Percentiles rank a stretch among this genome's conserved stretches.
Evolutionary conservation across 2,888 invertebrate genomes (phyloP).

Genomic region (Coelopa pilipes): DNA sequence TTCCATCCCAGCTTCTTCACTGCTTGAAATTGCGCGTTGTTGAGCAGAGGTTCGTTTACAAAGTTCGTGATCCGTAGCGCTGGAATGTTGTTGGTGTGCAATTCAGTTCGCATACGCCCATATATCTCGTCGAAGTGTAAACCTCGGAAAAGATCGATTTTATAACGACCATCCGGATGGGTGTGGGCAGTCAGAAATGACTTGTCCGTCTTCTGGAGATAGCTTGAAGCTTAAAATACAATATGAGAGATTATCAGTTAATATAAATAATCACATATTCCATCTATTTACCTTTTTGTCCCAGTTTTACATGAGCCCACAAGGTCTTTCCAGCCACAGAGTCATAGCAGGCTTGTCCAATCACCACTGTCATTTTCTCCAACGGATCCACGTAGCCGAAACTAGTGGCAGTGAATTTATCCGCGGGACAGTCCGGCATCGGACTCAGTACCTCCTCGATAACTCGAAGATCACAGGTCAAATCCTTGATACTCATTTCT

Average conservation of each 20-base stretch:
- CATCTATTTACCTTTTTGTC: constrained; percentile 37
- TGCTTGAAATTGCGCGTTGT: constrained; percentile 50
- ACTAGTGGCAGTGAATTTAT: constrained; percentile 44
- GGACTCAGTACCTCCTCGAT: constrained; percentile 52
- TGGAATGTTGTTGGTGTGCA: constrained; percentile 46
- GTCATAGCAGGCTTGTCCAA: constrained; percentile 56
- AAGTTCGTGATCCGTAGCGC: constrained; percentile 47
- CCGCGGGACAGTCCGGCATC: constrained; percentile 49
- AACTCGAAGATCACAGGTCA: constrained; percentile 53
- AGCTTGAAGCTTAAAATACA: constrained; percentile 35
- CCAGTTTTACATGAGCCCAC: constrained; percentile 52
- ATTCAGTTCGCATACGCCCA: constrained; percentile 44
- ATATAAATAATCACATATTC: background rate
- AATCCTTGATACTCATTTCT: constrained; percentile 41
- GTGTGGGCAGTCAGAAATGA: constrained; percentile 44
- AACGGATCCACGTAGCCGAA: constrained; percentile 55
- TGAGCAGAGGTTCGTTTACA: constrained; percentile 49
- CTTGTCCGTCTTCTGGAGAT: constrained; percentile 44
- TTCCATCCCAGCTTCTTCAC: constrained; percentile 56
- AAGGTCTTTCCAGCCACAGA: constrained; percentile 48
- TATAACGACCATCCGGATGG: constrained; percentile 52
- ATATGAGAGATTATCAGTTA: background rate
- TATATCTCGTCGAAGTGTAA: constrained; percentile 52
- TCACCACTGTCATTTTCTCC: constrained; percentile 46
- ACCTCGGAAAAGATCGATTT: constrained; percentile 53